Evolutionary conservation across 2,888 invertebrate species (phyloP), one percentile per base, ranked within the genome.

Genomic region (Rambutsinella grinnellia): DNA sequence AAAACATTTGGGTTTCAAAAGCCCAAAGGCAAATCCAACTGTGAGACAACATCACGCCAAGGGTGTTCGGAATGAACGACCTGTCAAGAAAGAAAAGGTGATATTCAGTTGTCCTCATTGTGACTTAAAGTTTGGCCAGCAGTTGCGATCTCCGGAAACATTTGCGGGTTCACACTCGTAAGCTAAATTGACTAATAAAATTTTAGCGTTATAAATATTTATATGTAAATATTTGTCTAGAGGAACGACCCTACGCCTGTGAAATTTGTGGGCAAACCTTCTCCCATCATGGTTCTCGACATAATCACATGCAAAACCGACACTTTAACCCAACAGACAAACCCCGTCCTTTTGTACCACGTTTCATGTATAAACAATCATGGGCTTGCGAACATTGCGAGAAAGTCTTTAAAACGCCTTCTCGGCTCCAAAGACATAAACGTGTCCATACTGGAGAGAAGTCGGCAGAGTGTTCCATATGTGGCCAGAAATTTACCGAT

Each of bases 401-500:
- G n/a, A n/a, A n/a, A n/a, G n/a, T n/a, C n/a, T n/a, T 70, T 28
- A 21, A 58, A 17, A 26, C 51, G 8, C 27, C 65, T 1, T 24
- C 8, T 5, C 26, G 5, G 5, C 60, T 65, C 13, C 26, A 49
- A 21, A 26, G 28, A n/a, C 72, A 72, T 17, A n/a, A 10, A 17
- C 21, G 17, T 15, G 8, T 66, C 0, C 66, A 74, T 17, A 61
- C 67, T 1, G 74, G 74, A 23, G 74, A 74, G 26, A 66, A 61
- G 19, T 36, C 66, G n/a, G n/a, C n/a, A n/a, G n/a, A 60, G 19
- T 60, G 60, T 10, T 13, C 60, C 6, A 15, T 5, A 2, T 60
- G 60, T 23, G 3, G 2, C 21, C 44, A 60, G 8, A n/a, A 6
- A 6, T 60, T 44, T 44, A 44, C 23, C 19, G 23, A 21, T 13